Conservation (phyloP, 2,113 vertebrate species). For the Myiopsitta monachus region DNA sequence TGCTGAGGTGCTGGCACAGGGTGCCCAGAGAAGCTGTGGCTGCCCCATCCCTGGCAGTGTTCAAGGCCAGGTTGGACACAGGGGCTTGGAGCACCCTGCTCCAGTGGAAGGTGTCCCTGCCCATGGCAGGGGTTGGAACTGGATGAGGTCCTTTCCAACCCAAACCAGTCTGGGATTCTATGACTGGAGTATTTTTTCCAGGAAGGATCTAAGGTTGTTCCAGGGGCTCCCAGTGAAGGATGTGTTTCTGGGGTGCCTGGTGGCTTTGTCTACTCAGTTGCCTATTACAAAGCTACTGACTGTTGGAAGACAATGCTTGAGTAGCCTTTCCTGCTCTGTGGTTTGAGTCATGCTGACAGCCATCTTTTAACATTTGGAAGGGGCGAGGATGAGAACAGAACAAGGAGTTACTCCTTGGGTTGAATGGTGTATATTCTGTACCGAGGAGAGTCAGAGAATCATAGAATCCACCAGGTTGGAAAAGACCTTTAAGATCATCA, state of each 20-base stretch:
- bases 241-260: not conserved
- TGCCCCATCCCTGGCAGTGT: too few species aligned
- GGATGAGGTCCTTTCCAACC: not conserved
- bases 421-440: not conserved
- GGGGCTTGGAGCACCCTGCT: not conserved
- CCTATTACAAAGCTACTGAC: not conserved
- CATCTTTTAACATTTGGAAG: not conserved
- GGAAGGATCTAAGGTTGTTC: not conserved
- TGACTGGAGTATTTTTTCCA: not conserved
- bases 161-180: not conserved
- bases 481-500: not conserved
- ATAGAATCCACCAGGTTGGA: not conserved
- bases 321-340: not conserved
- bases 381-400: not conserved
- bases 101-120: not conserved
- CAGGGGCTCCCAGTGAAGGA: not conserved
- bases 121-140: not conserved
- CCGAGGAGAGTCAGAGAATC: not conserved
- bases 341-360: not conserved
- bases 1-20: too few species aligned
- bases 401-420: not conserved
- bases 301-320: not conserved
- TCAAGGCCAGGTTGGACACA: too few species aligned
- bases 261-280: not conserved
- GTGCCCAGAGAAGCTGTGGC: too few species aligned